Evolutionary conservation across 2,113 vertebrate genomes (phyloP), one percentile per base, ranked within the genome.

Genomic region (Falcunculus frontatus): DNA sequence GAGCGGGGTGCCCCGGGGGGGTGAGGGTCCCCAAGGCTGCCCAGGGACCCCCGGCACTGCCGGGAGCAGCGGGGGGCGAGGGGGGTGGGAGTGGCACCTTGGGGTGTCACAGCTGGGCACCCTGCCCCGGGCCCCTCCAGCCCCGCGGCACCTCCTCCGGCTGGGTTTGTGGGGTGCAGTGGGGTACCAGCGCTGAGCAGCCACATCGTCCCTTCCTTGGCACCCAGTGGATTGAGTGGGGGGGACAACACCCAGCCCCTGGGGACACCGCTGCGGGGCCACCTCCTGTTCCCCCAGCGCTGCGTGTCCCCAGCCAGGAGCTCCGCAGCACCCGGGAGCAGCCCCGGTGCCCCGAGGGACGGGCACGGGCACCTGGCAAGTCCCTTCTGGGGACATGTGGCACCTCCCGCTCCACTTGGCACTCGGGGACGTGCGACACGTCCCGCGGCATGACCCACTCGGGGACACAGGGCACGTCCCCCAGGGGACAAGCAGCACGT

Each of bases 351-450:
- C 81, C 77, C 6, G 5, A 29, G 42, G 57, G 32, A 30, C 3
- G 0, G 63, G 33, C 79, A 13, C 0, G 37, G n/a, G 33, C 7
- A 21, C 60, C 74, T 4, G 80, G 69, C 42, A 74, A 1, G 3
- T 69, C 88, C 69, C 78, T 25, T 5, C 10, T 30, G 73, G 53
- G 93, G 59, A 92, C 73, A 16, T 0, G 46, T 5, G 60, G 84
- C 90, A 78, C 60, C 35, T 59, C 53, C 59, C 6, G 60, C 60
- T 83, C 35, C 57, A 4, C 52, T 4, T n/a, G 72, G 67, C 23
- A 27, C 84, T 37, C 2, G 1, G 37, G 79, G 37, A 26, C 16
- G 4, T 18, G 79, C 2, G 11, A 50, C 46, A 11, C 18, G 23
- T 25, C 65, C 72, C 7, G 5, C 80, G 20, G 21, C 26, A 6